Conservation (phyloP, 2,888 invertebrate species). For the Bellardia pandia region DNA sequence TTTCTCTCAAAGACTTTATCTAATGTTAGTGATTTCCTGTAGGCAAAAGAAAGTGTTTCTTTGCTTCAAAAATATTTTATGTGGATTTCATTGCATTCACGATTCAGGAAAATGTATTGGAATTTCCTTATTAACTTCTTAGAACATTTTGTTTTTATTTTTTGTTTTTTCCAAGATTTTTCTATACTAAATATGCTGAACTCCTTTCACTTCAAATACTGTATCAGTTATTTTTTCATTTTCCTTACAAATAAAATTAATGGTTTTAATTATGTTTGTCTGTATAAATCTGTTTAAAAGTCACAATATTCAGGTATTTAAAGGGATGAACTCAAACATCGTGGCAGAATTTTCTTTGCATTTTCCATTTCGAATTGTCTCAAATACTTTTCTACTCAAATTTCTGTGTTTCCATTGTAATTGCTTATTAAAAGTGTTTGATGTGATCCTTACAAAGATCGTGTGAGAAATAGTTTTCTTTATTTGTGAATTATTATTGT, state of each 20-base stretch:
- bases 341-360: neutral
- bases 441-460: too few species aligned
- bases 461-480: too few species aligned
- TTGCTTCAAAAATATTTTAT: too few species aligned
- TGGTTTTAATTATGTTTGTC: neutral
- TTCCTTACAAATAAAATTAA: too few species aligned
- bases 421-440: neutral
- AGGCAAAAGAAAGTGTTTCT: neutral
- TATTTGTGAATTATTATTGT: too few species aligned
- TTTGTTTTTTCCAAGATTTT: too few species aligned
- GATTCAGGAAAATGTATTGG: too few species aligned
- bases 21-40: neutral
- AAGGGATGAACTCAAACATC: neutral
- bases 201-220: neutral
- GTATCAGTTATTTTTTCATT: neutral
- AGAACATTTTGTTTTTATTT: too few species aligned
- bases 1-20: constrained; percentile 20
- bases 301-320: too few species aligned
- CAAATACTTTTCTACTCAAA: neutral
- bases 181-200: neutral
- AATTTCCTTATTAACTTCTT: too few species aligned
- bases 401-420: neutral
- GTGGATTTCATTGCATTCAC: too few species aligned
- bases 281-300: neutral
- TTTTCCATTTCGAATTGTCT: too few species aligned